These are phyloP conservation scores for Adrianichthys oophorus DNA, from an alignment of 2,797 vertebrate species.

Conservation along the genomic window DNA sequence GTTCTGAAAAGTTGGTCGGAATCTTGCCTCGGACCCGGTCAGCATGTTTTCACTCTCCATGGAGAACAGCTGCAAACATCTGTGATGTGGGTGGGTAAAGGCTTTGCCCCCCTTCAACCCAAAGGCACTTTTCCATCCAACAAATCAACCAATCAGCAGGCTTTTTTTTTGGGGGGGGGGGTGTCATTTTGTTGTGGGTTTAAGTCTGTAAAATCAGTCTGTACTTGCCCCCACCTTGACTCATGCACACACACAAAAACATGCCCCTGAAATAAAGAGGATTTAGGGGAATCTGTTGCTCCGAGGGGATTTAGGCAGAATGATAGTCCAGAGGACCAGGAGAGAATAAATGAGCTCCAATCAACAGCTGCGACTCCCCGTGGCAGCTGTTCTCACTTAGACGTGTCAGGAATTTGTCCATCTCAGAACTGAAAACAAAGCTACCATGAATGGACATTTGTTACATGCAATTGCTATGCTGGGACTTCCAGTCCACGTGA, in stretches of 20 bases:
- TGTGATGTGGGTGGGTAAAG: conserved; percentile 41
- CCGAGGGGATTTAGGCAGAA: conserved; percentile 62
- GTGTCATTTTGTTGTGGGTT: conserved; percentile 1
- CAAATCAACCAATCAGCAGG: conserved; percentile 41
- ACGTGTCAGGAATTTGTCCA: conserved; percentile 34
- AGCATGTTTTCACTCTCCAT: conserved; percentile 50
- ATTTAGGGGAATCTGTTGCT: conserved; percentile 65
- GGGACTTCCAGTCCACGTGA: too few relatives aligned
- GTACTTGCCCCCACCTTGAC: conserved; percentile 22
- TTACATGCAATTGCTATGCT: neutral
- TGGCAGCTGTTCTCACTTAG: conserved; percentile 64
- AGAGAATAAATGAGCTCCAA: conserved; percentile 54
- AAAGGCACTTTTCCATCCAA: conserved; percentile 18
- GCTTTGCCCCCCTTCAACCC: conserved; percentile 36
- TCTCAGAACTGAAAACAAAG: conserved; percentile 39
- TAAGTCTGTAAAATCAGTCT: conserved; percentile 36
- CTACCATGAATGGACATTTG: conserved; percentile 2
- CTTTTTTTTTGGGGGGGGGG: neutral
- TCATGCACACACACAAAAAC: conserved; percentile 11
- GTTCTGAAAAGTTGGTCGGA: conserved; percentile 26
- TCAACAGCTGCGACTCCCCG: conserved; percentile 61
- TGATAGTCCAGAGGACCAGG: conserved; percentile 37
- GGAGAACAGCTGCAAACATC: conserved; percentile 76
- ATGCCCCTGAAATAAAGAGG: conserved; percentile 58
- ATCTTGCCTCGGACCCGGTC: conserved; percentile 5